Base-by-base conservation (phyloP, 2,888 invertebrate species). In the Chrysina gloriosa region DNA sequence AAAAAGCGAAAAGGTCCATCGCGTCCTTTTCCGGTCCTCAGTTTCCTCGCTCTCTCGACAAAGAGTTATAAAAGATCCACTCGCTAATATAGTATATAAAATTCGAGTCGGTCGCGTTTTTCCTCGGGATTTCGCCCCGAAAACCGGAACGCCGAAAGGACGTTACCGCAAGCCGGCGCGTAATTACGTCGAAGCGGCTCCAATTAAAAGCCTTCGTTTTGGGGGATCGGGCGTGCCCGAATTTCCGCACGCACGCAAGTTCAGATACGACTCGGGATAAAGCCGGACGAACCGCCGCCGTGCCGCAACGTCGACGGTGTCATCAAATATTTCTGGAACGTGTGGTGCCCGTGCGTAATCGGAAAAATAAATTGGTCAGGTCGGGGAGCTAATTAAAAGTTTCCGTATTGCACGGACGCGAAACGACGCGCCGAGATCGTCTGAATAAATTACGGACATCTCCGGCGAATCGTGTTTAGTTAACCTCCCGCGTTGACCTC, bases 121-220 rank as follows among this genome's bases (percentile, higher is more conserved):
- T 36, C 16, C 14, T 31, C 29, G 27, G 14, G 5, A 6, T 29
- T 14, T 14, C 29, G 52, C 14, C n/a, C n/a, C n/a, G n/a, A 52
- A 45, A 29, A 27, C 27, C 14, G 16, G 29, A 50, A 29, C 16
- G 7, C 4, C 50, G 29, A 45, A n/a, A 14, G 31, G 21, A 39
- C 58, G 58, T 58, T 11, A 58, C 39, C 9, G 50, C 54, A 56
- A 47, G 45, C 54, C 56, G 54, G 45, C 52, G 65, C 52, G 31
- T 42, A 65, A 65, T 65, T 65, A 65, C 56, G 21, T 47, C 39
- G 45, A 56, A 34, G 45, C 16, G 63, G 65, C 23, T n/a, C 54
- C 65, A 65, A 65, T 65, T 65, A 65, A 65, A 65, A 65, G 56
- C 65, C 56, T 39, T 39, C 58, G 39, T 25, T 16, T 3, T 36